phyloP scores from a whole-genome alignment of 1,140 invertebrate genomes.

The Drosophila kanapiae region DNA sequence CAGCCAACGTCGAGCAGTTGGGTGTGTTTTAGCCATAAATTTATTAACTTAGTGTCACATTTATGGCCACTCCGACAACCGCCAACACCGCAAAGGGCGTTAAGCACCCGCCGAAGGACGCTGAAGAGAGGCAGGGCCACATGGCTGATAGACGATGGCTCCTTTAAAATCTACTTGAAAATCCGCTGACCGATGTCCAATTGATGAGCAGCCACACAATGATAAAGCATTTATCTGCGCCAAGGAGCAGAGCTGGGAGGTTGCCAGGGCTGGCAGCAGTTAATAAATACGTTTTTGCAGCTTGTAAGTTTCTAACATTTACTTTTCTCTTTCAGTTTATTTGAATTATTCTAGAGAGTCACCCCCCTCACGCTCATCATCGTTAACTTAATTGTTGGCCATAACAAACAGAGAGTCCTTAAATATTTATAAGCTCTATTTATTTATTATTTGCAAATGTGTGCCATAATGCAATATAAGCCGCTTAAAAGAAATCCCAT shows the following conservation, averaged over 20 bases:
- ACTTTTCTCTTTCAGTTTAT: background rate
- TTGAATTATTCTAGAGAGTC: background rate
- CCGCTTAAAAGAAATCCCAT: background rate
- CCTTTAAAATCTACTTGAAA: slow-evolving; percentile 51
- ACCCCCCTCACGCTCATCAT: too few relatives aligned
- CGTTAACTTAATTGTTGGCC: background rate
- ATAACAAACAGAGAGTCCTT: background rate
- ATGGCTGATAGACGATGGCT: background rate
- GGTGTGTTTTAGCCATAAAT: slow-evolving; percentile 82
- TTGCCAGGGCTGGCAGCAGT: background rate
- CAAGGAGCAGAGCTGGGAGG: background rate
- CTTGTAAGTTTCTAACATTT: background rate
- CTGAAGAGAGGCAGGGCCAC: too few relatives aligned
- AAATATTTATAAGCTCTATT: background rate
- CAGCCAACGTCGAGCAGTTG: slow-evolving; percentile 54
- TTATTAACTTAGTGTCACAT: slow-evolving; percentile 84
- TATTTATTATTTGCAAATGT: background rate
- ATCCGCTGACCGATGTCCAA: slow-evolving; percentile 37
- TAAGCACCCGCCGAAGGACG: background rate
- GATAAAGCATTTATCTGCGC: background rate
- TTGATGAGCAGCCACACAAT: slow-evolving; percentile 22
- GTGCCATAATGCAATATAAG: slow-evolving; percentile 4
- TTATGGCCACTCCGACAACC: slow-evolving; percentile 71
- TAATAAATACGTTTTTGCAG: background rate
- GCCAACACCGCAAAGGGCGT: slow-evolving; percentile 16